phyloP scores from a whole-genome alignment of 2,113 vertebrate genomes.

The Lipotes vexillifer region DNA sequence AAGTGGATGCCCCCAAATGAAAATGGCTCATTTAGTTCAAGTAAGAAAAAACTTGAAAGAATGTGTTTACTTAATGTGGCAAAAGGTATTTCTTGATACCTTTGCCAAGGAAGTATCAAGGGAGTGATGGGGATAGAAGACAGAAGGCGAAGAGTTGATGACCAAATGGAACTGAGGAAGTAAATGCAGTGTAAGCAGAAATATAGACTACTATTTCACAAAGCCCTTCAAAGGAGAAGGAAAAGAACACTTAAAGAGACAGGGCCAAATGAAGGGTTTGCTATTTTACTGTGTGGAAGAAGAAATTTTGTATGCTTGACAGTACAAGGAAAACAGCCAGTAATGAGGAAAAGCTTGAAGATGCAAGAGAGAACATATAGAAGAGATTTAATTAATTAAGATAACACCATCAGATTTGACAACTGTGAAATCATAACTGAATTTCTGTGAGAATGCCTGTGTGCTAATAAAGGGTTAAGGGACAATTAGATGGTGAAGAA shows the following conservation, averaged over 20 bases:
- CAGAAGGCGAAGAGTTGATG: background rate
- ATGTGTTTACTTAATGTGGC: background rate
- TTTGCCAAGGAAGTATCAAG: slow-evolving; percentile 28
- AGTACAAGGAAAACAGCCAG: background rate
- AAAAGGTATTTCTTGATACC: slow-evolving; percentile 10
- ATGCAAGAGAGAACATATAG: background rate
- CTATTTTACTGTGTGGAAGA: background rate
- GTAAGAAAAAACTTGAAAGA: slow-evolving; percentile 26
- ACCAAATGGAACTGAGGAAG: background rate
- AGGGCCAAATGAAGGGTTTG: background rate
- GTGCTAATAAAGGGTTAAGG: background rate
- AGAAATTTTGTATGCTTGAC: background rate
- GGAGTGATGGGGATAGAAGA: background rate
- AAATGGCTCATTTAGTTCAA: slow-evolving; percentile 30
- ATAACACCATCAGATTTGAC: background rate
- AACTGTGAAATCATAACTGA: background rate
- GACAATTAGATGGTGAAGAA: background rate
- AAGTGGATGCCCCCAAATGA: background rate
- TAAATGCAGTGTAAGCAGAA: slow-evolving; percentile 19
- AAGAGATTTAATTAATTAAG: slow-evolving; percentile 41
- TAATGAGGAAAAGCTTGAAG: background rate
- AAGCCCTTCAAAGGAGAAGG: background rate
- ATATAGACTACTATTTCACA: background rate
- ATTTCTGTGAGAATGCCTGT: background rate
- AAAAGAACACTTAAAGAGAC: slow-evolving; percentile 1